phyloP scores from a whole-genome alignment of 2,888 invertebrate genomes.

The Caenorhabditis sulstoni region DNA sequence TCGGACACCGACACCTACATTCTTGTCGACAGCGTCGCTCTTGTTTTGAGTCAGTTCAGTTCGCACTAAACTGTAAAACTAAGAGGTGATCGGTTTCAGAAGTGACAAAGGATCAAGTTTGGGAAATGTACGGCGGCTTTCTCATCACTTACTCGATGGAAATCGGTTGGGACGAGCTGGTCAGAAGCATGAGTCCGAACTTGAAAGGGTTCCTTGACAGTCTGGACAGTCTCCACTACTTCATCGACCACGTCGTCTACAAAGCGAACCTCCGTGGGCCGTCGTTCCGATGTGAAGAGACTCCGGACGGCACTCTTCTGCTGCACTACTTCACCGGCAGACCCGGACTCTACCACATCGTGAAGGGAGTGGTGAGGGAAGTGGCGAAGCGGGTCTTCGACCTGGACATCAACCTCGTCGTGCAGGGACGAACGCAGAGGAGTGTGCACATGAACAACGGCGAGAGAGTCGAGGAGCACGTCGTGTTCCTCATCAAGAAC shows the following conservation, averaged over 20 bases:
- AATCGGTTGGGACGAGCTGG: constrained; percentile 76
- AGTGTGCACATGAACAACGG: constrained; percentile 76
- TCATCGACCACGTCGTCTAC: constrained; percentile 76
- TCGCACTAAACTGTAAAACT: background rate
- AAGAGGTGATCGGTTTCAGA: constrained; percentile 51
- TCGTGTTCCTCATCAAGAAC: constrained; percentile 62
- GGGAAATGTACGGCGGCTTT: constrained; percentile 77
- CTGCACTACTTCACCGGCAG: constrained; percentile 96
- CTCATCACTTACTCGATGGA: constrained; percentile 77
- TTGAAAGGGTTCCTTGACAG: constrained; percentile 91
- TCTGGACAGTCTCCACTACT: constrained; percentile 90
- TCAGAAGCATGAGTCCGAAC: constrained; percentile 74
- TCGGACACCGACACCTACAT: constrained; percentile 72
- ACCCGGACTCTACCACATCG: constrained; percentile 93
- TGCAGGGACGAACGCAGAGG: constrained; percentile 88
- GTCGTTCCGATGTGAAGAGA: constrained; percentile 93
- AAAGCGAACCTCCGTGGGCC: constrained; percentile 83
- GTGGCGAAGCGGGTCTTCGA: constrained; percentile 94
- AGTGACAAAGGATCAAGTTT: constrained; percentile 71
- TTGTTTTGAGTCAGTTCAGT: constrained; percentile 40
- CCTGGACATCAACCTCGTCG: constrained; percentile 92
- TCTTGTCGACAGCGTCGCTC: constrained; percentile 70
- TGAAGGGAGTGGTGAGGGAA: constrained; percentile 93
- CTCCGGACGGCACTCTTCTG: constrained; percentile 90
- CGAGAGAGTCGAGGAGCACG: constrained; percentile 74